Conservation (phyloP, 1,140 invertebrate genomes). For the Rhysida immarginata region DNA sequence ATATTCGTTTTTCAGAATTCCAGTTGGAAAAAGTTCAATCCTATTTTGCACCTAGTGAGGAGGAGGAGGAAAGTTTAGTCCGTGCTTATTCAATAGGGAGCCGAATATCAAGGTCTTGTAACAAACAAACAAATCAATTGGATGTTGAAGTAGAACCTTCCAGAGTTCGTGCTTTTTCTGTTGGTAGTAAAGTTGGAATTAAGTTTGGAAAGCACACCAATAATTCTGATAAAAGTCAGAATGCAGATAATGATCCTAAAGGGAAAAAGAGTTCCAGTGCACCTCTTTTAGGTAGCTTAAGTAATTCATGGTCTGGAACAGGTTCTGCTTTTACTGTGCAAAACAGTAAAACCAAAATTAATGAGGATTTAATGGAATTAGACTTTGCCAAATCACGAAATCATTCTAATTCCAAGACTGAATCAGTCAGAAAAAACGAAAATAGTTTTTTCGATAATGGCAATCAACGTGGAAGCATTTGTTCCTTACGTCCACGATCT, state of each 20-base stretch:
- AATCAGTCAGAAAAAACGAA: too few species aligned
- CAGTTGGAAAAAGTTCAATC: conserved; percentile 48
- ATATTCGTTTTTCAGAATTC: conserved; percentile 42
- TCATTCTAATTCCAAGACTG: too few species aligned
- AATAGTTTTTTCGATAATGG: too few species aligned
- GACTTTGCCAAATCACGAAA: conserved; percentile 17
- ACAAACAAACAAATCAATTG: conserved; percentile 11
- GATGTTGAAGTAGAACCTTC: conserved; percentile 17
- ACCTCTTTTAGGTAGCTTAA: conserved; percentile 28
- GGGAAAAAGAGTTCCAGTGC: conserved; percentile 41
- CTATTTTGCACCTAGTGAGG: conserved; percentile 41
- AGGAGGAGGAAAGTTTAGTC: conserved; percentile 41
- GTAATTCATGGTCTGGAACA: conserved; percentile 13
- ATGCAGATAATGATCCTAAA: not conserved
- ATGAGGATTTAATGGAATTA: conserved; percentile 21
- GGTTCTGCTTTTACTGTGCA: not conserved
- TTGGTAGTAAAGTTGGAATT: conserved; percentile 34
- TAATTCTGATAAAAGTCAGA: not conserved
- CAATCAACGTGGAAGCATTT: too few species aligned
- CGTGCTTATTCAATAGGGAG: conserved; percentile 79
- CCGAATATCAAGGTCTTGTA: conserved; percentile 36
- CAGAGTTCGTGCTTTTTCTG: conserved; percentile 49
- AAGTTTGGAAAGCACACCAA: conserved; percentile 4
- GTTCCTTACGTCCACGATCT: not conserved
- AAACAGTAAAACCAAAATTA: not conserved